Evolutionary conservation across 2,797 vertebrate species (phyloP), one percentile per base, ranked within the genome.

Genomic region (Cyclura pinguis): DNA sequence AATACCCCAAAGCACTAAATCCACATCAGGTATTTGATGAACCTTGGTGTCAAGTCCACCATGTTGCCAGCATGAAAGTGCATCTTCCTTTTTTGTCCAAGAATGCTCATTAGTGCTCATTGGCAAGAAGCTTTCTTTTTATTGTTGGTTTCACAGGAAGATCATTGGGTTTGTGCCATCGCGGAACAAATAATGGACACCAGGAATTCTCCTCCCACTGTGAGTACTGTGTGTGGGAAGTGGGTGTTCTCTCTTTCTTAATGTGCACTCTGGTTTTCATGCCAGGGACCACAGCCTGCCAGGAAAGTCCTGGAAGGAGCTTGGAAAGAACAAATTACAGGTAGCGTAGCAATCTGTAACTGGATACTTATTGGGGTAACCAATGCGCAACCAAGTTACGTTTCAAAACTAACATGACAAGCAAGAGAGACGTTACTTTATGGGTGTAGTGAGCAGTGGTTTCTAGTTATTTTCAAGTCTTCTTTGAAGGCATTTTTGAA

Each of bases 111-210:
- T n/a, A 35, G 3, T 69, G 64, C 47, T 35, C 22, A 47, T 81
- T 81, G 62, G 64, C 78, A 72, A 88, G n/a, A 57, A 47, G 6
- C 18, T 10, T 32, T 77, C 35, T 42, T 86, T 47, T 29, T 86
- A 42, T 59, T 13, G 24, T 86, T 42, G 14, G 35, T 86, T 86
- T 86, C 85, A 86, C 55, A 29, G 72, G n/a, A 86, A 59, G 74
- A 77, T 42, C 24, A 62, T 77, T 86, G 35, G 74, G 27, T 62
- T 76, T n/a, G 35, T 76, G 72, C 24, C 38, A 38, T 38, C 24
- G 76, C 35, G 59, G 74, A 86, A 62, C 35, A 86, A 86, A 62
- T 32, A 76, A 76, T 29, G 85, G 35, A 27, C 55, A 42, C 72
- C 72, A 59, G 13, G 73, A 72, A 57, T 72, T 38, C 1, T 64